Conservation (phyloP, 2,113 vertebrate species). For the Mormoops blainvillei region DNA sequence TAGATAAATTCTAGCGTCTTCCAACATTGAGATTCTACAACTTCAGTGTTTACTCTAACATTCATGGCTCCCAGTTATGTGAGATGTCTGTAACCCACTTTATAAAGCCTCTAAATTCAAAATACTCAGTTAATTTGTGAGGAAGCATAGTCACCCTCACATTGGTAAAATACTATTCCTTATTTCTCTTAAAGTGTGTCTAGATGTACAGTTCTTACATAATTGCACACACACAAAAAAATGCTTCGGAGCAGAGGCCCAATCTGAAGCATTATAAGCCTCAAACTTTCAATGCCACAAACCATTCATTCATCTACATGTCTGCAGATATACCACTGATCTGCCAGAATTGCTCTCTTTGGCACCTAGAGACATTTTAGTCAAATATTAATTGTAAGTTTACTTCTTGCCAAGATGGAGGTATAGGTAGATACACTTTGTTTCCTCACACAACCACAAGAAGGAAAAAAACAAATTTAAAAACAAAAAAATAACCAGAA, state of each 20-base stretch:
- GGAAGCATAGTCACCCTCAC: background rate
- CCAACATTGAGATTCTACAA: background rate
- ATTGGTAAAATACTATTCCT: background rate
- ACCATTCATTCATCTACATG: background rate
- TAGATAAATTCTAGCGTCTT: background rate
- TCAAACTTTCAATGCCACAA: constrained; percentile 10
- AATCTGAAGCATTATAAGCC: background rate
- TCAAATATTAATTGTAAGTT: background rate
- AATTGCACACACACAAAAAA: constrained; percentile 32
- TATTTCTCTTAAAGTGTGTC: background rate
- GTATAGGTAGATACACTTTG: too few species aligned
- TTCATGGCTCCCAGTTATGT: background rate
- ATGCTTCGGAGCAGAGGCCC: background rate
- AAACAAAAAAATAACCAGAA: too few species aligned
- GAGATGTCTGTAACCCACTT: background rate
- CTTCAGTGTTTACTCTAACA: background rate
- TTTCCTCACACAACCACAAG: too few species aligned
- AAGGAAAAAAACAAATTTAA: too few species aligned
- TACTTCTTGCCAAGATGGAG: too few species aligned
- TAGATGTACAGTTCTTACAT: background rate
- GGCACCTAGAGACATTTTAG: background rate
- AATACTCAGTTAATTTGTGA: background rate
- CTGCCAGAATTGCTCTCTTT: background rate
- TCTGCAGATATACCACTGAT: background rate
- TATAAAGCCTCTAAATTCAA: background rate